Percentiles rank a stretch among this genome's conserved stretches.
Evolutionary conservation across 1,140 invertebrate species (phyloP).

Genomic region (Drosophila kikkawai): DNA sequence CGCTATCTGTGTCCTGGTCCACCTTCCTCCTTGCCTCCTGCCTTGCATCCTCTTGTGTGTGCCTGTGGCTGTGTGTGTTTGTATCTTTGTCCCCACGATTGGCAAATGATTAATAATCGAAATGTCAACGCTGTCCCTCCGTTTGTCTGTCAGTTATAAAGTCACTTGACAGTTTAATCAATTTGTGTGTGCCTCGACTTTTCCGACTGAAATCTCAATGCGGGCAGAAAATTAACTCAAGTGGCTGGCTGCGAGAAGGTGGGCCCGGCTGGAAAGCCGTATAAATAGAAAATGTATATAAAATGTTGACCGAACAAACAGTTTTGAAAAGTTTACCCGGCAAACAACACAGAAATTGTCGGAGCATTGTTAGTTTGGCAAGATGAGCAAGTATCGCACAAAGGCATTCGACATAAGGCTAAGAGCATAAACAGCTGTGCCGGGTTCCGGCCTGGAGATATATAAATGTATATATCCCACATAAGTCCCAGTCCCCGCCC

Average conservation of each 20-base stretch:
- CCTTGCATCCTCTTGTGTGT: not conserved
- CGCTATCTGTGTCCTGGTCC: conserved; percentile 14
- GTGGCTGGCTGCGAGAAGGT: conserved; percentile 20
- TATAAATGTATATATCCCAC: conserved; percentile 20
- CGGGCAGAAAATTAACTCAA: conserved; percentile 42
- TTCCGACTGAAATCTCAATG: conserved; percentile 36
- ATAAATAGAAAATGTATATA: conserved; percentile 57
- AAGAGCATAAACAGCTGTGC: conserved; percentile 62
- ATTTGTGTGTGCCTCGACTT: conserved; percentile 63
- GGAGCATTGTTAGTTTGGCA: conserved; percentile 49
- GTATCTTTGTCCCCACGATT: conserved; percentile 21
- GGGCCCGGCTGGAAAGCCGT: conserved; percentile 22
- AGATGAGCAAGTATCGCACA: conserved; percentile 51
- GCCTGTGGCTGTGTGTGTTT: not conserved
- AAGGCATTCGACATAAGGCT: conserved; percentile 52
- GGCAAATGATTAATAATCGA: conserved; percentile 79
- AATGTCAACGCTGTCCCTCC: conserved; percentile 66
- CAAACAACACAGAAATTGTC: conserved; percentile 44
- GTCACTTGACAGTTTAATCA: conserved; percentile 83
- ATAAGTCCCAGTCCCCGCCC: conserved; percentile 22
- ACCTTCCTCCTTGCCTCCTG: not conserved
- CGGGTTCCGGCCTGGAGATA: conserved; percentile 16
- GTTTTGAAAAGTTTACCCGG: conserved; percentile 65
- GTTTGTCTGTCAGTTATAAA: conserved; percentile 71
- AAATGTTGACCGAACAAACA: conserved; percentile 63